Evolutionary conservation across 2,797 vertebrate species (phyloP), one percentile per base, ranked within the genome.

Genomic region (Dromococcyx pavoninus): DNA sequence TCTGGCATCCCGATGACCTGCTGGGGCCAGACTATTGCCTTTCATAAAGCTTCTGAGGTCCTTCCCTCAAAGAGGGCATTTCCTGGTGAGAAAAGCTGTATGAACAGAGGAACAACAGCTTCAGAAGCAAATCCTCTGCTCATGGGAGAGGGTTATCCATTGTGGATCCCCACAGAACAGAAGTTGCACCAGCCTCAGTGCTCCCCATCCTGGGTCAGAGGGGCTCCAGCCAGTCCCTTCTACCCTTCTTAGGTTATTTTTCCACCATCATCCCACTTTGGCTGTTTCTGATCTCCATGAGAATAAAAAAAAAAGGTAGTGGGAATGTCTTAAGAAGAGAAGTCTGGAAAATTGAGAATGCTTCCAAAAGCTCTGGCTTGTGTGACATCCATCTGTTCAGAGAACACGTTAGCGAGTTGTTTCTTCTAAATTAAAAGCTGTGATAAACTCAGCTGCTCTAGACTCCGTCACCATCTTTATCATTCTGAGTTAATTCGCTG

Each of bases 381-480:
- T 43, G 75, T 77, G 73, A 77, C 58, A 69, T 32, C 91, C 88
- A 82, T 88, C 87, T 94, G 86, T 89, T 93, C 82, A 48, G 79
- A 80, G 46, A 46, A 22, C 76, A 75, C 86, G 24, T 88, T 84
- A 84, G 37, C 7, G 2, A 57, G 70, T 88, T 92, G 91, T 86
- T 96, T 81, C 79, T 83, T 62, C 82, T 91, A 56, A 89, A 88
- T 13, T 43, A 88, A 90, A 91, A 90, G 66, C 91, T 93, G 79
- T 35, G 54, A 88, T 84, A 84, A 93, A 93, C 91, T 96, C 89
- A 78, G 73, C 94, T 77, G 85, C 75, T 89, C 44, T 71, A 5
- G 0, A 19, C 69, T 94, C 69, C 4, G 0, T 66, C 91, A 61
- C 50, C 46, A 11, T 33, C 73, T 57, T 86, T 58, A 33, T 58